These are phyloP conservation scores for Achroia grisella DNA, from an alignment of 1,140 invertebrate genomes.

Conservation along the genomic window DNA sequence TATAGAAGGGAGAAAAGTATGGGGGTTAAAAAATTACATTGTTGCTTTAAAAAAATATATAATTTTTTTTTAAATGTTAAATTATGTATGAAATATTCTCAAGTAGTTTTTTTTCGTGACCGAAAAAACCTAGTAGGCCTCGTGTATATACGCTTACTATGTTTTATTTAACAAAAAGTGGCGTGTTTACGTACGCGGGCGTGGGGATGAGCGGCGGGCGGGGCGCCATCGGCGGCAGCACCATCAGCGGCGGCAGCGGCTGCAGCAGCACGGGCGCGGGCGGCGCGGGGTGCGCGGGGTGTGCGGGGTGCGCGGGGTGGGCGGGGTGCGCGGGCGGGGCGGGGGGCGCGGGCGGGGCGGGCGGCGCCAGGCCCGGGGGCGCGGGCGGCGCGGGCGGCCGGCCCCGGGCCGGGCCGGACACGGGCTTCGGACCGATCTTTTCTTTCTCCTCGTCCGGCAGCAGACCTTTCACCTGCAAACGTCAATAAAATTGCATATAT, in stretches of 20 bases:
- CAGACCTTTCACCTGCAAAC: conserved; percentile 86
- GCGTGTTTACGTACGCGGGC: conserved; percentile 45
- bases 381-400: conserved; percentile 10
- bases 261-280: conserved; percentile 31
- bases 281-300: conserved; percentile 11
- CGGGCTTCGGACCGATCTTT: conserved; percentile 89
- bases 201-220: conserved; percentile 64
- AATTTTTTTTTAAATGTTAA: no score
- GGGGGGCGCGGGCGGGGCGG: conserved; percentile 44
- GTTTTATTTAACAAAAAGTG: no score
- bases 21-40: no score
- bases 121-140: no score
- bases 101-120: no score
- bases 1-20: no score
- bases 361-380: conserved; percentile 68
- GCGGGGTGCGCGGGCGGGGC: conserved; percentile 49
- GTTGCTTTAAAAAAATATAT: no score
- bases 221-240: conserved; percentile 56
- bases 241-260: conserved; percentile 43
- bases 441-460: conserved; percentile 96
- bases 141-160: no score
- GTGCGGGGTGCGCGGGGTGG: conserved; percentile 9
- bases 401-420: conserved; percentile 28
- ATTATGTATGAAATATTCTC: no score
- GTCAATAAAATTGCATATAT: no score